Evolutionary conservation across 2,888 invertebrate species (phyloP).

Genomic region (Aphidoletes aphidimyza): DNA sequence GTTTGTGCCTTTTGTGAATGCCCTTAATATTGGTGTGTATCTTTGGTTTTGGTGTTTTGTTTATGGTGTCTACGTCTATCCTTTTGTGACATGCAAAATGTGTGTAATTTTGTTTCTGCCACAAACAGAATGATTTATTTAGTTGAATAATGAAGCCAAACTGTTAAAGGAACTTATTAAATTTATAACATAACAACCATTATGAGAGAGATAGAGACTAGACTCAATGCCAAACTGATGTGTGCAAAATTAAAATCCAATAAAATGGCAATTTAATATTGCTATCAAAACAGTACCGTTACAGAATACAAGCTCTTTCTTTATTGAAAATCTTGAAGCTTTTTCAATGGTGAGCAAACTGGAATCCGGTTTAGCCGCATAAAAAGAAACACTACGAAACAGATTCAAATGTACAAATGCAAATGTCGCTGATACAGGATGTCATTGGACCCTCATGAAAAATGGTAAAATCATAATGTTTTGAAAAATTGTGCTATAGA

Average conservation of each 20-base stretch:
- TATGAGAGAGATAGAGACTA: not conserved
- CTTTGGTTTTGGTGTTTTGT: conserved; percentile 50
- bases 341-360: not conserved
- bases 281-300: not conserved
- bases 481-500: not conserved
- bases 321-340: not conserved
- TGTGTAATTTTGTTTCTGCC: conserved; percentile 31
- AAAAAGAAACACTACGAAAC: not conserved
- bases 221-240: not conserved
- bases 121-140: conserved; percentile 36
- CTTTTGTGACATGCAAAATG: conserved; percentile 16
- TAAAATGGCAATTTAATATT: not conserved
- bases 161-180: conserved; percentile 28
- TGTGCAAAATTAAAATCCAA: conserved; percentile 7
- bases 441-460: not conserved
- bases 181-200: not conserved
- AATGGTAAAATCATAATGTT: not conserved
- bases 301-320: not conserved
- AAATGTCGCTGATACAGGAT: not conserved
- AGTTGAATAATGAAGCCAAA: conserved; percentile 29
- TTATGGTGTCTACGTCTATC: conserved; percentile 10
- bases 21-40: not conserved
- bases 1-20: not conserved
- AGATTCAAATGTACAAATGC: no score
- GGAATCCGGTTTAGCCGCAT: not conserved